Evolutionary conservation across 2,888 invertebrate genomes (phyloP).

Genomic region (Acleris literana): DNA sequence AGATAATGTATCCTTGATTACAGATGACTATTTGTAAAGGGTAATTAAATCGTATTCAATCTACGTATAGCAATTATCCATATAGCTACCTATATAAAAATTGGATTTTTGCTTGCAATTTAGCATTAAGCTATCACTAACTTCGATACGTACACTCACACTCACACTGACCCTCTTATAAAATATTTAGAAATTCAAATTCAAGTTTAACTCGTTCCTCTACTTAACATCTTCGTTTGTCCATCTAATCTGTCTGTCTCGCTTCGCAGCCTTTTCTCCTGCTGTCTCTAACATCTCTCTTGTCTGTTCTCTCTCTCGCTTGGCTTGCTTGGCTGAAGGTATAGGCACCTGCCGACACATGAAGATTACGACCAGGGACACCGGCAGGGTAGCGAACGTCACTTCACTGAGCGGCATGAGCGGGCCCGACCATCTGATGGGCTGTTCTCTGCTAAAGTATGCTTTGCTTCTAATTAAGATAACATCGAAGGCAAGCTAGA

Average conservation of each 20-base stretch:
- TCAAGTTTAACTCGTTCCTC: slow-evolving; percentile 16
- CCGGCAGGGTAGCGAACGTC: slow-evolving; percentile 87
- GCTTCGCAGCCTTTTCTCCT: slow-evolving; percentile 22
- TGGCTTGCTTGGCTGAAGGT: slow-evolving; percentile 85
- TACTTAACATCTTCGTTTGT: not conserved
- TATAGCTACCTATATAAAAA: not conserved
- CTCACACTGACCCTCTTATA: no score
- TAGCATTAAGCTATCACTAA: no score
- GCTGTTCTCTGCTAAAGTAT: slow-evolving; percentile 90
- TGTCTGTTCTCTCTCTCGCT: slow-evolving; percentile 72
- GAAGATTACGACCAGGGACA: slow-evolving; percentile 89
- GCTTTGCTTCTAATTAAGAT: slow-evolving; percentile 47
- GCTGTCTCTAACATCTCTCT: slow-evolving; percentile 59
- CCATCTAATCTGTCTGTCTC: slow-evolving; percentile 24
- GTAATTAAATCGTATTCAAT: no score
- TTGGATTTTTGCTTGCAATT: no score
- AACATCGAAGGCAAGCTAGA: not conserved
- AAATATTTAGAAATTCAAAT: not conserved
- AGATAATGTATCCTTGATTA: not conserved
- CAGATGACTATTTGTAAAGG: not conserved
- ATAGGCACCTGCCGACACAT: slow-evolving; percentile 87
- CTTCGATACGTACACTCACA: no score
- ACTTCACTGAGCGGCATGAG: slow-evolving; percentile 89
- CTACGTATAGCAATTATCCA: no score
- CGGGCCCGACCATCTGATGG: slow-evolving; percentile 86